Base-by-base conservation (phyloP, 2,797 vertebrate species). In the Serranus cabrilla region DNA sequence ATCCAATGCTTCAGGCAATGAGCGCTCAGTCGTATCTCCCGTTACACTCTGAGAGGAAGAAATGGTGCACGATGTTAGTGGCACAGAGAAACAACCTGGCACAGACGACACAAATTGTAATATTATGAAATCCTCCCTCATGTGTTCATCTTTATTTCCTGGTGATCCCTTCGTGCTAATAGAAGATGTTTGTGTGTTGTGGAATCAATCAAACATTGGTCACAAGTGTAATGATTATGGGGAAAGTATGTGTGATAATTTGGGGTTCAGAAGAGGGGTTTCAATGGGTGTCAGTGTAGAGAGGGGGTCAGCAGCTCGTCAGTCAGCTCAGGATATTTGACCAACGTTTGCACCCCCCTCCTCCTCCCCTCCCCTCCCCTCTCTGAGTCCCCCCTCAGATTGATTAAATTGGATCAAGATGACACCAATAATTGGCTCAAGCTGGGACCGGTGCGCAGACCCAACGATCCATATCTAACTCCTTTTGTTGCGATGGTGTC, bases 351-450 rank as follows among this genome's bases (percentile, higher is more conserved):
- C 95, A 97, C 96, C 96, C 95, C 87, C 92, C 90, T 57, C n/a
- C 63, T 75, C 68, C 70, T 90, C 91, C 92, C 20, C 13, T 1
- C 45, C 37, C 60, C 69, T 34, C 68, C 43, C 49, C 42, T 89
- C 85, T 87, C 92, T 80, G 85, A 87, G 92, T 91, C 96, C 94
- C 93, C 95, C 94, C 95, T 96, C 94, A 96, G 96, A 97, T 97
- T 98, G 96, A 98, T 99, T 97, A 96, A 98, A 99, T 99, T 99
- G 97, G 97, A 98, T 99, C 98, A 99, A 99, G 97, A 99, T 99
- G 98, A 99, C 97, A 98, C 97, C 96, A 97, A 97, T 99, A 99
- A 99, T 99, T 99, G 97, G 95, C 96, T 97, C 98, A 99, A 99
- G 98, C 97, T 99, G 98, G 77, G 80, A 95, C 94, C 95, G 34